Evolutionary conservation across 2,113 vertebrate species (phyloP), one percentile per base, ranked within the genome.

Genomic region (Chloropsis hardwickii): DNA sequence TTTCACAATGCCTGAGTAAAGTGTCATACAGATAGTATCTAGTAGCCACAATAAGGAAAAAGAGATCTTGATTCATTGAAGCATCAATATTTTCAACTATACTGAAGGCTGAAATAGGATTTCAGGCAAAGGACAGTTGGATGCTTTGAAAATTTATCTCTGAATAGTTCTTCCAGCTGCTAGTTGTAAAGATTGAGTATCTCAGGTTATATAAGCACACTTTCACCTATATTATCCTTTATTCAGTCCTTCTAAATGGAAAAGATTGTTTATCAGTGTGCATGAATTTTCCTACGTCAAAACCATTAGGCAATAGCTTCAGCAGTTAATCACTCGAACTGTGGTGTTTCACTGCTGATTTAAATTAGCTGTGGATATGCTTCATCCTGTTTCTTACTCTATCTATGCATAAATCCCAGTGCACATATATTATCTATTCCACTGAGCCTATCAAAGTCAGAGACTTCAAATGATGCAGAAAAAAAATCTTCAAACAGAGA

Each of bases 371-470:
- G 53, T 81, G 45, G 53, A 53, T 67, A 79, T 76, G n/a, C 23
- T 56, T 91, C 80, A 79, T 74, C 31, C 61, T 67, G 9, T 62
- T 93, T 35, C 58, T 80, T 79, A 39, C 18, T 79, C 53, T 72
- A 47, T 80, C 90, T 91, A 64, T 51, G 28, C 57, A 92, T 66
- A 91, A 94, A 90, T 76, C 53, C 42, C 72, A 88, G 29, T 67
- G 45, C 48, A 69, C 10, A 9, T 1, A 0, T 74, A 58, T 88
- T 82, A 79, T 84, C 72, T 91, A 57, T 94, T 93, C 89, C 56
- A 58, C 64, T 71, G 84, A 79, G 94, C 53, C 60, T 94, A 88
- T 60, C 91, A 94, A 96, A 96, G 69, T 90, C 76, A 78, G 86
- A 76, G 70, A 60, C 62, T 87, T 90, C 71, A 71, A 86, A 28